Base-by-base conservation (phyloP, 2,888 invertebrate species). In the Spodoptera exigua region DNA sequence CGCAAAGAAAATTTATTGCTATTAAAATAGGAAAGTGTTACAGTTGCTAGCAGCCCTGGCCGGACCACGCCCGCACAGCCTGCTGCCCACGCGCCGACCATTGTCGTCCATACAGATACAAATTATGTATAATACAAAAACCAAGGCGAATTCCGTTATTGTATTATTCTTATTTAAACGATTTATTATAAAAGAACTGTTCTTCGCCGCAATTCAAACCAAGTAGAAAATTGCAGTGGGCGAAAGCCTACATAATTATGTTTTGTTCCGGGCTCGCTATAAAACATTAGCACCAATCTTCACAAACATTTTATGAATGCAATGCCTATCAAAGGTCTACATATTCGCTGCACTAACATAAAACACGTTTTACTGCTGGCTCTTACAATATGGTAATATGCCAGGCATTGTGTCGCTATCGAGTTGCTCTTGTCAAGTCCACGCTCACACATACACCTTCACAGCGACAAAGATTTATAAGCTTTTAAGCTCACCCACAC, bases 401-500 rank as follows among this genome's bases (percentile, higher is more conserved):
- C 85, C 81, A 76, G 76, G 78, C 82, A 89, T 90, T 89, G 89
- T 90, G 85, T 89, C 86, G 85, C 86, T 84, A 81, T 82, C 83
- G 79, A 79, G 76, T 79, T 76, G 80, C 79, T 81, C 80, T 83
- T 86, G 85, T 84, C 81, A 83, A 78, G 82, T 74, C 74, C 82
- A 82, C 79, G 84, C 89, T 84, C 87, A 81, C 73, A 79, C 76
- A 79, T 61, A 65, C 39, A 56, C 70, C 70, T 75, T 69, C 79
- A 79, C 75, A 73, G 72, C 74, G 69, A 72, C 72, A 73, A 80
- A 85, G 89, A 91, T 91, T 91, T 90, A 90, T 90, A 89, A 87
- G 88, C 90, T 89, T 89, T 88, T 84, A 85, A 89, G 83, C 86
- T 84, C 84, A 89, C 89, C 71, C 88, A 86, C 87, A 89, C 88